Evolutionary conservation across 2,113 vertebrate genomes (phyloP), one percentile per base, ranked within the genome.

Genomic region (Alligator sinensis): DNA sequence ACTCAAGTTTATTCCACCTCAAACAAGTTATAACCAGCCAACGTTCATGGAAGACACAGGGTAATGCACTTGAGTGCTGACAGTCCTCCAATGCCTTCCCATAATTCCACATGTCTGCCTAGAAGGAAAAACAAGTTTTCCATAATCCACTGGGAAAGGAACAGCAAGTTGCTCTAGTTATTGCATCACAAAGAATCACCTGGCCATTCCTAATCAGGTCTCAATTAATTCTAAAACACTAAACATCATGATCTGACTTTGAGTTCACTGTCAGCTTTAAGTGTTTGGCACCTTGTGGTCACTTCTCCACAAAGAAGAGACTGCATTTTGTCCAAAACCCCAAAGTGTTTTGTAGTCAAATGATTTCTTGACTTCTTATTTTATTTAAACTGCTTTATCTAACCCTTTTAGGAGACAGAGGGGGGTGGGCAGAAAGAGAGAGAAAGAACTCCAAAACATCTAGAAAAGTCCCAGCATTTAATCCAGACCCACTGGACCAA

Each of bases 381-480:
- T 15, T 11, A 66, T 80, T 93, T 83, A 28, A 61, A 5, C 3
- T 80, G 2, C 58, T 16, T 88, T 61, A 34, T 1, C 3, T 6
- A 74, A 34, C 0, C 2, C 77, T 85, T 74, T 88, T 75, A 78
- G 83, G 2, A n/a, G 61, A 72, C 57, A 78, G 30, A 2, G 0
- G 1, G 66, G 66, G 4, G 6, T 4, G 28, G 17, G 8, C 17
- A 8, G 16, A 18, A 70, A 9, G 34, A 6, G 11, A 38, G 2
- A 22, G 3, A 55, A 54, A 2, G 14, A 68, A 57, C 1, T 2
- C 8, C 17, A 47, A 5, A 11, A 5, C 6, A 82, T 25, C 9
- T 86, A 77, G 11, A 82, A 93, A 93, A 82, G 4, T 2, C 1
- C n/a, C 70, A 62, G 7, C 1, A 12, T 60, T n/a, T 82, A 78